Percentiles rank a stretch among this genome's conserved stretches.
Evolutionary conservation across 2,113 vertebrate species (phyloP).

Genomic region (Potamarius usumacintae): DNA sequence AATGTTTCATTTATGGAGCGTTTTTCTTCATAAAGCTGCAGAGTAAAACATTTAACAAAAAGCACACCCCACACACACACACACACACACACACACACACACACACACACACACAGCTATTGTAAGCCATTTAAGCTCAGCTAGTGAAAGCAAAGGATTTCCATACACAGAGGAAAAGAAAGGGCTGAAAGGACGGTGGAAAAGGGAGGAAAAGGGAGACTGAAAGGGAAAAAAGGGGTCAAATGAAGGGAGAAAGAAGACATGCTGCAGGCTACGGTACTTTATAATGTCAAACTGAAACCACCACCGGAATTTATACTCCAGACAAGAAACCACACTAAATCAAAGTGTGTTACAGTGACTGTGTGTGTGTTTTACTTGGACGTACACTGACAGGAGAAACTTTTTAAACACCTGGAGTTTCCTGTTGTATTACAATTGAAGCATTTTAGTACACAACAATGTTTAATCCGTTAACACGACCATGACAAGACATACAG

Average conservation of each 20-base stretch:
- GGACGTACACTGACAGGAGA: background rate
- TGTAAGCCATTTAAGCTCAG: background rate
- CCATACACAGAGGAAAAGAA: background rate
- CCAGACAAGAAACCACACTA: background rate
- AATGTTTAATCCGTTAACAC: background rate
- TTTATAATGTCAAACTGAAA: slow-evolving; percentile 42
- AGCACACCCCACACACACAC: background rate
- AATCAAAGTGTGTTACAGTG: slow-evolving; percentile 14
- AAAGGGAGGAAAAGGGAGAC: background rate
- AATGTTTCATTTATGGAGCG: background rate
- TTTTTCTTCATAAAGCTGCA: background rate
- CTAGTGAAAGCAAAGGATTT: background rate
- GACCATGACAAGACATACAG: background rate
- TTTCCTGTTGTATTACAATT: background rate
- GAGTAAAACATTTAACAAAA: background rate
- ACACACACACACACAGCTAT: background rate
- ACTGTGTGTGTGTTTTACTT: background rate
- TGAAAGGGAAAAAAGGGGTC: background rate
- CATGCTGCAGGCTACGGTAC: slow-evolving; percentile 25
- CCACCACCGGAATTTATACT: slow-evolving; percentile 30
- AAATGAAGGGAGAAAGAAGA: background rate
- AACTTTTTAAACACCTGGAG: background rate
- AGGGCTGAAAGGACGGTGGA: background rate
- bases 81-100: slow-evolving; percentile 13
- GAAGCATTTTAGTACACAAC: background rate